Conservation (phyloP, 2,888 invertebrate genomes). For the Polietes domitor region DNA sequence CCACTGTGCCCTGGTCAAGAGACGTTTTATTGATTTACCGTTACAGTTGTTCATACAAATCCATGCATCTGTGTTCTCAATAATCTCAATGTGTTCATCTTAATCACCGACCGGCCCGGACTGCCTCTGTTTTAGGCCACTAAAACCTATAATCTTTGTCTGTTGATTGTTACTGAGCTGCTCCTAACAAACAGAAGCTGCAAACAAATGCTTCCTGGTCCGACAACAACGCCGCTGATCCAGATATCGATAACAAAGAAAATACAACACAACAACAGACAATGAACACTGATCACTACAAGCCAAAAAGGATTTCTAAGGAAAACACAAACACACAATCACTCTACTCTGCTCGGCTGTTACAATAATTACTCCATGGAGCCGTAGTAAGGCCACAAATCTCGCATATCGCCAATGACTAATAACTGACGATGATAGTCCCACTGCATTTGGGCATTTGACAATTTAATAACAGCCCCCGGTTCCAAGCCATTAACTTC, state of each 20-base stretch:
- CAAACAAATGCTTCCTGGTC: constrained; percentile 30
- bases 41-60: background rate
- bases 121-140: background rate
- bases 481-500: constrained; percentile 62
- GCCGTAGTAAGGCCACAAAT: background rate
- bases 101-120: constrained; percentile 3
- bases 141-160: constrained; percentile 25
- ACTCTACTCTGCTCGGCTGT: constrained; percentile 1
- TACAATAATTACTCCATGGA: constrained; percentile 7
- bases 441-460: background rate
- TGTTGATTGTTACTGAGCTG: background rate
- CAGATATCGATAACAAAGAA: constrained; percentile 4
- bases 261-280: background rate
- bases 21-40: background rate
- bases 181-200: background rate
- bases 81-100: constrained; percentile 27
- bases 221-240: background rate
- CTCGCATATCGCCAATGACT: background rate
- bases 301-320: constrained; percentile 55
- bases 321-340: constrained; percentile 33
- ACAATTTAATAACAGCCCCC: constrained; percentile 45
- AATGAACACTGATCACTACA: constrained; percentile 28
- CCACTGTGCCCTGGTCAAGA: background rate
- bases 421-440: constrained; percentile 7
- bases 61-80: background rate